Evolutionary conservation across 2,797 vertebrate genomes (phyloP), one percentile per base, ranked within the genome.

Genomic region (Hypotaenidia okinawae): DNA sequence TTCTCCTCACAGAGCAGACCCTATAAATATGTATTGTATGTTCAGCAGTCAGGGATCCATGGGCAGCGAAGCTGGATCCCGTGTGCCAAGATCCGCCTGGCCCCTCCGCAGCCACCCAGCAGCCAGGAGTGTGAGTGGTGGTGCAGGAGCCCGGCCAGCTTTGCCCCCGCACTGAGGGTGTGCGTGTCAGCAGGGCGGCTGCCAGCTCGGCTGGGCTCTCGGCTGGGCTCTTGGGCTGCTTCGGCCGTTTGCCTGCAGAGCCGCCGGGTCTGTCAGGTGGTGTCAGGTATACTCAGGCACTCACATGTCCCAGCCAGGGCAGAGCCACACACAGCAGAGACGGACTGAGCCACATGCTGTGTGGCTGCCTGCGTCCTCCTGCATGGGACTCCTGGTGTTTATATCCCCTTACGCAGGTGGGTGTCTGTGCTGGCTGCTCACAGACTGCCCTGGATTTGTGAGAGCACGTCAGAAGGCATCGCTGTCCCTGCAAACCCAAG

Each of bases 1-100:
- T 84, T 89, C 91, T 74, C 19, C 41, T 88, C 94, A 85, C 66
- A 25, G 79, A 89, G 73, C 55, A 91, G 76, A 37, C 55, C 21
- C 77, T 41, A 23, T 92, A 85, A 92, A 89, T 89, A 39, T 33
- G 79, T 64, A 25, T 73, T 61, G 62, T 64, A 33, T 25, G 43
- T 63, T 47, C 22, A 55, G 84, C 76, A 52, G 82, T 35, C 76
- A 61, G 84, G 87, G 95, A 80, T 77, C 91, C 82, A 35, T 35
- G 0, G 7, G 16, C 72, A 32, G 54, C 7, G 12, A 79, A 75
- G 93, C 68, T 83, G 94, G 92, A 89, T 91, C 87, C 91, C 14
- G 0, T 52, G 69, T 73, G 90, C 87, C 1, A 11, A 27, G 79
- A 75, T 86, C 91, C 52, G 64, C 67, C 51, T 0, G 0, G 51